Base-by-base conservation (phyloP, 1,140 invertebrate genomes). In the Rhagoletis zephyria region DNA sequence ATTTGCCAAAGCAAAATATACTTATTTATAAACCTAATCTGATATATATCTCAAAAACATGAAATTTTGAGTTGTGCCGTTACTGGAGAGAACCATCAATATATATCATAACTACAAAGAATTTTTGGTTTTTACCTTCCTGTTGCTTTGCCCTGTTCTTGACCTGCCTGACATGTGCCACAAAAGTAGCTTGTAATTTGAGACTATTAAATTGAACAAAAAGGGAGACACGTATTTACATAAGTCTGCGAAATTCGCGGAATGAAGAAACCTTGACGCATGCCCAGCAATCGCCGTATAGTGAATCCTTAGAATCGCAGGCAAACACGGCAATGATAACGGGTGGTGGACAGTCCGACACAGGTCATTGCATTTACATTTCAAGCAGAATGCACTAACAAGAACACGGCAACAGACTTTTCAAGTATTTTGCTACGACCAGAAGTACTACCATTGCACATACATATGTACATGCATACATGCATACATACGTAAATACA, bases 341-440 rank as follows among this genome's bases (percentile, higher is more conserved):
- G 65, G 40, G 65, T 3, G 9, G 65, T 40, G 65, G 65, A 12
- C 10, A 70, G 65, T 70, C 40, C 7, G 30, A 14, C 65, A 70
- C 5, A 70, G 67, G 67, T 48, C 67, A 74, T 74, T 48, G 67
- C 67, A 74, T 74, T 56, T 56, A 45, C 42, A 74, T 74, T 74
- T 74, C 3, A 40, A 45, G 42, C 67, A 74, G 45, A 74, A 74
- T 10, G 67, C 40, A 74, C 67, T 10, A 74, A n/a, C 2, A 48
- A 30, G 4, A 16, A 74, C 65, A 56, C 51, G 10, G 5, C 51
- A 56, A 56, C 51, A 5, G 10, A 56, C 12, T 12, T 16, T 16
- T 45, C 42, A 74, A 63, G 4, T 14, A 63, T 16, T 42, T 5
- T 5, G 67, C 10, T 74, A 48, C 30, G 14, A 42, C 40, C 14